Evolutionary conservation across 2,888 invertebrate species (phyloP), one percentile per base, ranked within the genome.

Genomic region (Tiphia femorata): DNA sequence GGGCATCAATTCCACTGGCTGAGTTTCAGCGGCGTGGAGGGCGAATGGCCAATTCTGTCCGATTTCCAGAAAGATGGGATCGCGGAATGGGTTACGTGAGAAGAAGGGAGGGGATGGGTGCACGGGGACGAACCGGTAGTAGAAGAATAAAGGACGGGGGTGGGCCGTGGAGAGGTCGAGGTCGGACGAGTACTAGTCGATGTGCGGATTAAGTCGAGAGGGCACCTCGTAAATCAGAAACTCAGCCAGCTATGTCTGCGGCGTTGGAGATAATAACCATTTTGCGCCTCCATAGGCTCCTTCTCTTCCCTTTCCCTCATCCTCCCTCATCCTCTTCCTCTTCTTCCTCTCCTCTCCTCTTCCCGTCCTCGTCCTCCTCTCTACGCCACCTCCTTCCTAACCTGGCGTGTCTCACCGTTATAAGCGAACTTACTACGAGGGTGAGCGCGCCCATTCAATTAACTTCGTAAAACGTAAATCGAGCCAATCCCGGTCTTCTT

Each of bases 221-320:
- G 62, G 58, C 62, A 59, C 55, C 67, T 70, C 76, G 71, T 78
- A 77, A 78, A 78, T 78, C 78, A 78, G 64, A 58, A 71, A 74
- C 74, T 73, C 76, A 73, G 70, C 69, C 69, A 68, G 75, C 72
- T 69, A 70, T 73, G 73, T 74, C 72, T 76, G 70, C 59, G 69
- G 67, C 65, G 64, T 54, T 53, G 67, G 63, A 73, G 78, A 78
- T 78, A 78, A 78, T 78, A 78, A 77, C 77, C 75, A 77, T 77
- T 78, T 78, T 75, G 77, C 73, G 73, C 77, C 75, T 73, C 72
- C 72, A 69, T 70, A 72, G 75, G 65, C 71, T 71, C 58, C 50
- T 50, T 30, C 49, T 19, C 40, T 21, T 14, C 21, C 17, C 5
- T 7, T 30, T 10, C 7, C 46, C 14, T 10, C 40, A 8, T 27